Conservation (phyloP, 2,797 vertebrate species). For the Phyllotis vaccarum region DNA sequence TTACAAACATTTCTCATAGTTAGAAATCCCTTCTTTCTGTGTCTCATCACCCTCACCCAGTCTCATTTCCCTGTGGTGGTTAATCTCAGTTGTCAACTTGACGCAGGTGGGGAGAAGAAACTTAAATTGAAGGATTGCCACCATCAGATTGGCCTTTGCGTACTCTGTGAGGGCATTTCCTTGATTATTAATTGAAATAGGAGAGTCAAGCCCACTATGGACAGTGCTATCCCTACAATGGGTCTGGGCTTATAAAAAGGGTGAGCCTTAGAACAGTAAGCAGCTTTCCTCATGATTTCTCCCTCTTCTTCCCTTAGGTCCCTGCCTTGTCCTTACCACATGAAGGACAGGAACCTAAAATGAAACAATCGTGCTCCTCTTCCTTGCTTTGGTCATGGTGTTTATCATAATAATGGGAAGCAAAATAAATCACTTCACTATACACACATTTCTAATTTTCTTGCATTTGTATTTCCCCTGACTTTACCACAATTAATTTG, state of each 20-base stretch:
- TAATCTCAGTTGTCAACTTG: neutral
- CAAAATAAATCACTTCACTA: neutral
- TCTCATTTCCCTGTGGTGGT: neutral
- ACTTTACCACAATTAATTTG: constrained; percentile 6
- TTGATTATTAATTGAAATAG: no score
- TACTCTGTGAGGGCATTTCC: neutral
- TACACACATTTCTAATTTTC: neutral
- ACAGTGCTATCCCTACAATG: no score
- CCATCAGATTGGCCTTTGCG: neutral
- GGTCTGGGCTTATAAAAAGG: neutral
- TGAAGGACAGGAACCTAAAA: no score
- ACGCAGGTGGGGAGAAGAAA: neutral
- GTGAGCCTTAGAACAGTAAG: neutral
- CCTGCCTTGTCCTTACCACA: neutral
- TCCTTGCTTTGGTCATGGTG: neutral
- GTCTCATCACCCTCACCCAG: neutral
- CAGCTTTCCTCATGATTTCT: neutral
- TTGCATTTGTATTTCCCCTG: neutral
- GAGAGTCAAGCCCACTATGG: neutral
- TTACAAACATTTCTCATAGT: neutral
- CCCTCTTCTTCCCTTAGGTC: neutral
- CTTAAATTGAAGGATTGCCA: neutral
- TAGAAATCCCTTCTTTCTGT: neutral
- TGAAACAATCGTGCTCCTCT: neutral
- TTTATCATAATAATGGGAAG: neutral